phyloP scores from a whole-genome alignment of 2,888 invertebrate species.

The Saturnia pavonia region DNA sequence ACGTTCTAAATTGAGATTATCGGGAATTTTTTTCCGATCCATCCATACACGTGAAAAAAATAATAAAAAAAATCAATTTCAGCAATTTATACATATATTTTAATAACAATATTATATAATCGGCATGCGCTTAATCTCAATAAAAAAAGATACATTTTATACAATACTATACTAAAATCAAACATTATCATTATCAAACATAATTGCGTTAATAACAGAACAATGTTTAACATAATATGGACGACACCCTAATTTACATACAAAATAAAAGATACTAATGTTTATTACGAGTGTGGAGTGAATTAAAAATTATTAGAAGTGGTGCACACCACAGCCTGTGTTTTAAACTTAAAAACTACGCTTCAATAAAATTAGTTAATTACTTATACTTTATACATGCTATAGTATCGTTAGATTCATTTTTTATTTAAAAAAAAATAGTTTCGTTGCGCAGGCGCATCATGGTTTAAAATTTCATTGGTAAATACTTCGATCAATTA shows the following conservation, averaged over 20 bases:
- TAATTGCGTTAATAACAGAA: conserved; percentile 45
- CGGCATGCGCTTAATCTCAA: conserved; percentile 75
- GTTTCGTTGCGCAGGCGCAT: not conserved
- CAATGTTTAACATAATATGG: conserved; percentile 54
- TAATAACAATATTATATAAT: conserved; percentile 81
- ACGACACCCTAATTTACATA: conserved; percentile 59
- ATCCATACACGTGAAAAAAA: too few relatives aligned
- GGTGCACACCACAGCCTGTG: conserved; percentile 10
- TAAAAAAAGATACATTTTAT: conserved; percentile 62
- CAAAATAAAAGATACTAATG: conserved; percentile 35
- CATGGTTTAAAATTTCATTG: not conserved
- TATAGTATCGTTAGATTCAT: conserved; percentile 8
- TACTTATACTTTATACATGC: conserved; percentile 3
- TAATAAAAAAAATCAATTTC: conserved; percentile 47
- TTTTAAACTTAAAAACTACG: conserved; percentile 11
- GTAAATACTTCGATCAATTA: not conserved
- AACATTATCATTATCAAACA: conserved; percentile 42
- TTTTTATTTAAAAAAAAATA: conserved; percentile 7
- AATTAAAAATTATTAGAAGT: conserved; percentile 1
- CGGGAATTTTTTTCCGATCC: too few relatives aligned
- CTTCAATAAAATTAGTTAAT: not conserved
- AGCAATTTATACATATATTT: conserved; percentile 80
- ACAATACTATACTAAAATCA: conserved; percentile 62
- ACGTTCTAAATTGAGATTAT: too few relatives aligned
- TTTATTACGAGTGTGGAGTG: not conserved